Conservation (phyloP, 2,113 vertebrate species). For the Porphyrio hochstetteri region DNA sequence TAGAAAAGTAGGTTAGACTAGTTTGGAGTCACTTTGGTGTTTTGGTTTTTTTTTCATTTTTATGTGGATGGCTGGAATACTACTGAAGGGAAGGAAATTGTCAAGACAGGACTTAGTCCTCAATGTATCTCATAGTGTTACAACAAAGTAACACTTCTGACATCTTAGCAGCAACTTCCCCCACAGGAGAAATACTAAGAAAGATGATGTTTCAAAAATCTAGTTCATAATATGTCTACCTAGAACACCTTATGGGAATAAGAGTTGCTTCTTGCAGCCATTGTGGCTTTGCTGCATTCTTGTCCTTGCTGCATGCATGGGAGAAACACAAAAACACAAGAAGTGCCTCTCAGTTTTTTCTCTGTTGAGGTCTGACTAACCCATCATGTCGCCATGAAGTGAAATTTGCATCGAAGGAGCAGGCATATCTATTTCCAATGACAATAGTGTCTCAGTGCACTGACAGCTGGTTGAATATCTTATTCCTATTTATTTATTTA, state of each 20-base stretch:
- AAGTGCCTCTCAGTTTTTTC: background rate
- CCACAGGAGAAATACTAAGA: background rate
- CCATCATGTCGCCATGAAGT: background rate
- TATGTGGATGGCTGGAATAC: background rate
- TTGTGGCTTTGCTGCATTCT: too few species aligned
- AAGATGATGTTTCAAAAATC: background rate
- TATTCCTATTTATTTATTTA: background rate
- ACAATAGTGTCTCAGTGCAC: background rate
- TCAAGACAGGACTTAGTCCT: background rate
- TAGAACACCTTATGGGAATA: background rate
- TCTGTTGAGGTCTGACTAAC: background rate
- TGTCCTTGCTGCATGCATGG: background rate
- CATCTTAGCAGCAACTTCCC: background rate
- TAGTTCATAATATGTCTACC: background rate
- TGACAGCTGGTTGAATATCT: background rate
- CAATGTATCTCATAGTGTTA: background rate
- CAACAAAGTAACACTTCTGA: background rate
- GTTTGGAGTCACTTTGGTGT: background rate
- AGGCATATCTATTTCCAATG: background rate
- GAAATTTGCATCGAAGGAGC: background rate
- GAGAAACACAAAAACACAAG: background rate
- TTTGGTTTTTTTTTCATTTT: background rate
- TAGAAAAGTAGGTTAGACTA: background rate
- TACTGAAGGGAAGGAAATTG: background rate
- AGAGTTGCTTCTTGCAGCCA: background rate